phyloP scores from a whole-genome alignment of 2,888 invertebrate species.

The Hyposoter dolosus region DNA sequence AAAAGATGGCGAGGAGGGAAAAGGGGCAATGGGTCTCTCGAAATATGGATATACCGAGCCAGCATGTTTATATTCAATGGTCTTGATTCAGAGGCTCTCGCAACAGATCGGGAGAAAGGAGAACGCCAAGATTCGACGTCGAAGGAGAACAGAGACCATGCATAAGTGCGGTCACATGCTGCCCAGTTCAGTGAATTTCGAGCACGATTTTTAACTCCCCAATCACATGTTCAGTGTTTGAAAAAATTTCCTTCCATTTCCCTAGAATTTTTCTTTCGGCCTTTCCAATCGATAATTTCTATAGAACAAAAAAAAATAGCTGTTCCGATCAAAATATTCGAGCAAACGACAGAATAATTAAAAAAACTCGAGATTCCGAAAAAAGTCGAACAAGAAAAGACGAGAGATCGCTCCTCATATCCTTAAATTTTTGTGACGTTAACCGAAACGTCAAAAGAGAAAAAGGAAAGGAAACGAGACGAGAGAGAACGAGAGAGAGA shows the following conservation, averaged over 20 bases:
- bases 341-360: neutral
- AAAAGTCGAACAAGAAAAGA: neutral
- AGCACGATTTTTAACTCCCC: slow-evolving; percentile 21
- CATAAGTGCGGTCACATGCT: slow-evolving; percentile 31
- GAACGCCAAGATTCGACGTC: slow-evolving; percentile 48
- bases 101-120: slow-evolving; percentile 55
- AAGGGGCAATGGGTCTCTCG: neutral
- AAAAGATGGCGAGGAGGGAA: neutral
- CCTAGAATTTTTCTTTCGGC: neutral
- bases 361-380: neutral
- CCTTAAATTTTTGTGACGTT: slow-evolving; percentile 16
- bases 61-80: slow-evolving; percentile 46
- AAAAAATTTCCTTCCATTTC: too few species aligned
- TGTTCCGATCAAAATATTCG: neutral
- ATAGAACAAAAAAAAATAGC: neutral
- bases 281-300: neutral
- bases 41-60: slow-evolving; percentile 45
- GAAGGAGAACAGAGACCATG: slow-evolving; percentile 30
- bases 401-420: neutral
- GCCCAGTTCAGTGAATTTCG: slow-evolving; percentile 46
- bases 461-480: neutral
- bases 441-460: slow-evolving; percentile 24
- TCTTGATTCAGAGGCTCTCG: slow-evolving; percentile 53
- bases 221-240: neutral
- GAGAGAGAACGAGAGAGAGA: neutral